Evolutionary conservation across 2,888 invertebrate genomes (phyloP).

Genomic region (Macropis europaea): DNA sequence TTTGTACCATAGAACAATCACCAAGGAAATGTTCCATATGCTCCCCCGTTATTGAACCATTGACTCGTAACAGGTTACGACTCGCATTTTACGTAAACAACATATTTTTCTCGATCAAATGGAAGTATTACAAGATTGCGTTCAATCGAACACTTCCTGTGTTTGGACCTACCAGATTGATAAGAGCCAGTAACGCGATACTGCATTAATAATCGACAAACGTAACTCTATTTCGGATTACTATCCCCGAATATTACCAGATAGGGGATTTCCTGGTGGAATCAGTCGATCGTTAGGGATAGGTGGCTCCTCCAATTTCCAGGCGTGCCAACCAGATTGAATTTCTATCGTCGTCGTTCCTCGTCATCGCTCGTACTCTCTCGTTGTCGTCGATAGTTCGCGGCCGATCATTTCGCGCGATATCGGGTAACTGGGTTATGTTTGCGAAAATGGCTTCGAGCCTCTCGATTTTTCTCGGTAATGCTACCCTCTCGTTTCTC

Average conservation of each 20-base stretch:
- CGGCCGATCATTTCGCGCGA: slow-evolving; percentile 73
- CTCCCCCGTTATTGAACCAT: no score
- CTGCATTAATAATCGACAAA: no score
- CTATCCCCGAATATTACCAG: slow-evolving; percentile 67
- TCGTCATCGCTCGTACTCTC: slow-evolving; percentile 49
- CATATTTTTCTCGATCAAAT: no score
- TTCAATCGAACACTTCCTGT: no score
- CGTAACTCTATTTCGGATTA: no score
- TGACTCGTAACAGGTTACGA: no score
- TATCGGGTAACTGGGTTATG: slow-evolving; percentile 73
- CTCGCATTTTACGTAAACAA: no score
- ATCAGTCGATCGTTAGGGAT: slow-evolving; percentile 52
- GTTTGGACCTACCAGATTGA: no score
- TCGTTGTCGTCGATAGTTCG: slow-evolving; percentile 48
- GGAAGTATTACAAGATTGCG: no score
- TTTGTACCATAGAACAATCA: no score
- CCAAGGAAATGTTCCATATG: no score
- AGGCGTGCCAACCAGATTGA: slow-evolving; percentile 75
- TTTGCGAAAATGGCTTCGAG: slow-evolving; percentile 69
- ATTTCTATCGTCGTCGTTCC: slow-evolving; percentile 72
- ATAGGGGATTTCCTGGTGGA: slow-evolving; percentile 37
- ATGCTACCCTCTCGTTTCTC: slow-evolving; percentile 45
- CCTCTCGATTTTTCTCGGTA: slow-evolving; percentile 64
- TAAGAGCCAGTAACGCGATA: no score
- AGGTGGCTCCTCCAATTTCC: slow-evolving; percentile 75